Conservation (phyloP, 2,888 invertebrate genomes). For the Machimus rusticus region DNA sequence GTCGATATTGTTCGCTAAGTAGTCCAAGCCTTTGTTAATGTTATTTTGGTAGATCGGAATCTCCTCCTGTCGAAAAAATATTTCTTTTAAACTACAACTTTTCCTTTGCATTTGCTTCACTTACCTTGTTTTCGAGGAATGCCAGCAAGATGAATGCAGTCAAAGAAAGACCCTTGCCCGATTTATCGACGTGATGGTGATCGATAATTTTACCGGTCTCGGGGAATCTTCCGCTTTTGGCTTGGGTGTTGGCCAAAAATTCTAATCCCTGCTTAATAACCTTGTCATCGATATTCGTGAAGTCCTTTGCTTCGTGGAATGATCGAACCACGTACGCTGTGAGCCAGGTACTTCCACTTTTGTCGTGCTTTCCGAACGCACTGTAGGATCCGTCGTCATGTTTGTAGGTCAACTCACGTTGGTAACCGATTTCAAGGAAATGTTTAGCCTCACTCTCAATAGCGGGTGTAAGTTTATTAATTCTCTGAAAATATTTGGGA, state of each 20-base stretch:
- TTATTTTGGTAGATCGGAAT: slow-evolving; percentile 68
- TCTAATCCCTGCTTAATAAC: slow-evolving; percentile 73
- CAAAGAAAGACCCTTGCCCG: slow-evolving; percentile 74
- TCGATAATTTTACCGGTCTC: slow-evolving; percentile 79
- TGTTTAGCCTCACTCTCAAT: slow-evolving; percentile 68
- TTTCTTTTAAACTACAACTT: slow-evolving; percentile 54
- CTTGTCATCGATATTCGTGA: slow-evolving; percentile 74
- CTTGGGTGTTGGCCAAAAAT: slow-evolving; percentile 76
- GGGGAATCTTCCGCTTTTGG: slow-evolving; percentile 80
- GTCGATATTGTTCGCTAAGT: slow-evolving; percentile 73
- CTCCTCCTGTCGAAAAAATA: slow-evolving; percentile 29
- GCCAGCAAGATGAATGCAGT: slow-evolving; percentile 81
- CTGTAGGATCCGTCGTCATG: slow-evolving; percentile 82
- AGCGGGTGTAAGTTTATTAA: slow-evolving; percentile 71
- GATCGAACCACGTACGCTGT: slow-evolving; percentile 85
- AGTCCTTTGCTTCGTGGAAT: slow-evolving; percentile 75
- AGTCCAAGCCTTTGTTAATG: slow-evolving; percentile 80
- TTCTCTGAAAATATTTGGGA: too few relatives aligned
- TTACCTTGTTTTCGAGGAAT: slow-evolving; percentile 72
- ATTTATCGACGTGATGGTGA: slow-evolving; percentile 67
- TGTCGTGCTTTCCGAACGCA: slow-evolving; percentile 76
- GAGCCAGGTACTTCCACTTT: slow-evolving; percentile 77
- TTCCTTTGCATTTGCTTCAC: slow-evolving; percentile 64
- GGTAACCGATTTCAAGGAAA: slow-evolving; percentile 71
- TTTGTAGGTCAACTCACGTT: slow-evolving; percentile 77